These are phyloP conservation scores for Callosobruchus maculatus DNA, from an alignment of 2,888 invertebrate species.

Conservation along the genomic window DNA sequence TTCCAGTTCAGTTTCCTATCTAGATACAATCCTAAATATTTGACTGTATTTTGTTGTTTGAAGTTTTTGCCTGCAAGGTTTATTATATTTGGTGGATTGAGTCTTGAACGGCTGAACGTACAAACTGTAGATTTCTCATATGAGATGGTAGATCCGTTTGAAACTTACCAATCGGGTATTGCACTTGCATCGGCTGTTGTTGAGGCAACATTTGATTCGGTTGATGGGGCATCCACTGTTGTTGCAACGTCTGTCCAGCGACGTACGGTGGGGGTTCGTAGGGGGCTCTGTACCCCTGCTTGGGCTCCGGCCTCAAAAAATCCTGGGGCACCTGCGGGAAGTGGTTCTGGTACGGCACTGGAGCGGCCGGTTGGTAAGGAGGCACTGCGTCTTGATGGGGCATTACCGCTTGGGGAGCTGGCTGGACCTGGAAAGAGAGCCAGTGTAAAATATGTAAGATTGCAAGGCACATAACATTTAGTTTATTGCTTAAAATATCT, in stretches of 20 bases:
- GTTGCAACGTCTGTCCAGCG: not conserved
- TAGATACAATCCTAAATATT: too few species aligned
- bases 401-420: not conserved
- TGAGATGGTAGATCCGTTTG: too few species aligned
- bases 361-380: not conserved
- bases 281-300: not conserved
- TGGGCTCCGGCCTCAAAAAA: not conserved
- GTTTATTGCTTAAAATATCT: too few species aligned
- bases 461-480: too few species aligned
- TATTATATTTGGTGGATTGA: too few species aligned
- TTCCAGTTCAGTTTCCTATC: too few species aligned
- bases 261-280: not conserved
- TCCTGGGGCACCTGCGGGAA: not conserved
- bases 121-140: too few species aligned
- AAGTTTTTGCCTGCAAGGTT: too few species aligned
- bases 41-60: too few species aligned
- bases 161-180: not conserved
- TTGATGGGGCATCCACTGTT: conserved; percentile 23
- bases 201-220: conserved; percentile 38
- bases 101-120: too few species aligned
- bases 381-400: not conserved
- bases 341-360: not conserved
- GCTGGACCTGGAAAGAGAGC: not conserved
- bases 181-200: conserved; percentile 24
- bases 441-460: too few species aligned